Base-by-base conservation (phyloP, 2,113 vertebrate genomes). In the Lota lota region DNA sequence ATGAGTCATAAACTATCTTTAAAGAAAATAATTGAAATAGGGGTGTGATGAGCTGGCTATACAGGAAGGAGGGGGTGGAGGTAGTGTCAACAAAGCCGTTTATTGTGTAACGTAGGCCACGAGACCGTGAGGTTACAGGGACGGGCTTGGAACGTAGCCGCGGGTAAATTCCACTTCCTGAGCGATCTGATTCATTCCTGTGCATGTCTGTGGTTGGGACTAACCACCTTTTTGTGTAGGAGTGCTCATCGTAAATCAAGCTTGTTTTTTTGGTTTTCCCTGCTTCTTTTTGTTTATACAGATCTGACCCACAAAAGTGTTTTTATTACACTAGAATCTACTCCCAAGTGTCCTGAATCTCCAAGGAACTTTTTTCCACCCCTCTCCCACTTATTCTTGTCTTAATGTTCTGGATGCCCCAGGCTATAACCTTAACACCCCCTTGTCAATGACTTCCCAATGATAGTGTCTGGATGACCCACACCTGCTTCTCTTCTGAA, bases 151-250 rank as follows among this genome's bases (percentile, higher is more conserved):
- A 83, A 71, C 50, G 67, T 61, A 62, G 73, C 70, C 6, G 73
- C 79, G 82, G 83, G 85, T 68, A 61, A 72, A 72, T 71, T 78
- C 74, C 40, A 84, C 79, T 79, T 88, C 74, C 83, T 81, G 74
- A 65, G 19, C 58, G 62, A 67, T 76, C 58, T 65, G 47, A 77
- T 79, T 86, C 86, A 82, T 86, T 81, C 79, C 81, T 83, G 77
- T 63, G 70, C 59, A 33, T 77, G 79, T 28, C 76, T 90, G 83
- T 74, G 84, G 74, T 69, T 11, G 67, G 66, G 74, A 67, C 66
- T 69, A 61, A 14, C 54, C 72, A 47, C 67, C 65, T 72, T 86
- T 86, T 74, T 82, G 74, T 88, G 76, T 80, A 36, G 67, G 71
- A 69, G 70, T 81, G 72, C 76, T 75, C 66, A 36, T 79, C 67